These are phyloP conservation scores for Threskiornis aethiopicus DNA, from an alignment of 2,797 vertebrate genomes.

Conservation along the genomic window DNA sequence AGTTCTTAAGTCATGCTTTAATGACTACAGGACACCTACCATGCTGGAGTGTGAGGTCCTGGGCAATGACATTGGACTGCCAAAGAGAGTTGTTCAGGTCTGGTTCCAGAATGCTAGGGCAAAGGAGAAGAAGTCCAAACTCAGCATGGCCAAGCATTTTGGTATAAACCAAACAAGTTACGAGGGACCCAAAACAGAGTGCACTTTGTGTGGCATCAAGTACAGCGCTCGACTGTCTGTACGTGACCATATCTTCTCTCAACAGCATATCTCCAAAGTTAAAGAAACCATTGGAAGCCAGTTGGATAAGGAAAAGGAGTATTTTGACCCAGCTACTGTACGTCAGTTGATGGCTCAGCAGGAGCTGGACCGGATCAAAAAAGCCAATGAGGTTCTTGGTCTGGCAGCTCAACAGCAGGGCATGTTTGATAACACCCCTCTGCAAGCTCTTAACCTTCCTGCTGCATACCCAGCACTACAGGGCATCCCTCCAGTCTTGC, in stretches of 20 bases:
- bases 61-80: constrained; percentile 99
- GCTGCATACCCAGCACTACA: constrained; percentile 93
- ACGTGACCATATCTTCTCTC: constrained; percentile 99
- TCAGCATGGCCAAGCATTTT: constrained; percentile 99
- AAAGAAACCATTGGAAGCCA: constrained; percentile 99
- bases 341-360: constrained; percentile 99
- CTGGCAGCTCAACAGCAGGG: constrained; percentile 91
- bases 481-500: constrained; percentile 95
- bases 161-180: constrained; percentile 99
- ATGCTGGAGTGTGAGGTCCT: constrained; percentile 99
- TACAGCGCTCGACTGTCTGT: constrained; percentile 98
- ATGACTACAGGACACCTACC: constrained; percentile 98
- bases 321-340: constrained; percentile 98
- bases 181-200: constrained; percentile 98
- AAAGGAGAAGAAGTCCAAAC: constrained; percentile 98
- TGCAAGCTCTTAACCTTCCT: constrained; percentile 97
- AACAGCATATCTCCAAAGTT: constrained; percentile 98
- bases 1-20: constrained; percentile 98
- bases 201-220: constrained; percentile 98
- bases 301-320: constrained; percentile 99
- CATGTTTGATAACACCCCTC: constrained; percentile 92
- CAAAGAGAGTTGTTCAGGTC: constrained; percentile 99
- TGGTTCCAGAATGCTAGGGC: constrained; percentile 99
- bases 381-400: constrained; percentile 98
- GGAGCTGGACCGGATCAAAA: constrained; percentile 99